Conservation (phyloP, 2,797 vertebrate genomes). For the Pelobates cultripes region DNA sequence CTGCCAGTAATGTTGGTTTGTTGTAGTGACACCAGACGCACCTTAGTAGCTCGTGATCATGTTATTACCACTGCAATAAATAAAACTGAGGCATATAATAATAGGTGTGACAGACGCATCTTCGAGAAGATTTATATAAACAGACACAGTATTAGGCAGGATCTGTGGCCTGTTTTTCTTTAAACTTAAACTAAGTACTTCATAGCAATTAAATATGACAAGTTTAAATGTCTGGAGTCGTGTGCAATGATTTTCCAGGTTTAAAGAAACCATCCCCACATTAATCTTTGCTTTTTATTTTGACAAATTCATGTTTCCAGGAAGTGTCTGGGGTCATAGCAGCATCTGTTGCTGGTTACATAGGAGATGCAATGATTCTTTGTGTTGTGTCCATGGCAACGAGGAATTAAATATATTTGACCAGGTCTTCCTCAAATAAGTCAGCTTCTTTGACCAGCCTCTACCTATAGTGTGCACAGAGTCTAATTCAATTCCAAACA, state of each 20-base stretch:
- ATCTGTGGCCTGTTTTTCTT: constrained; percentile 1
- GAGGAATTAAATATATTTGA: constrained; percentile 68
- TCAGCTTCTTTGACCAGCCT: no score
- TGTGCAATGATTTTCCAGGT: constrained; percentile 58
- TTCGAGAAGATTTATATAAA: background rate
- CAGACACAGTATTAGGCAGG: background rate
- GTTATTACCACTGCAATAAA: background rate
- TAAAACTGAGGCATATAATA: background rate
- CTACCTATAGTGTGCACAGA: no score
- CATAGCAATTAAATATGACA: constrained; percentile 25
- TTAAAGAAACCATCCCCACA: constrained; percentile 70
- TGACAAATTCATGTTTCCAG: constrained; percentile 93
- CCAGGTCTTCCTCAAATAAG: background rate
- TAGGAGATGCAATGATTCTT: constrained; percentile 77
- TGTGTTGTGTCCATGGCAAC: constrained; percentile 80
- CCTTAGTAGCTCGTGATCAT: background rate
- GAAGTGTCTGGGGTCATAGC: constrained; percentile 89
- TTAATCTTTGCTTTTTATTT: constrained; percentile 89
- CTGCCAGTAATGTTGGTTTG: no score
- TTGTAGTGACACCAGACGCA: no score
- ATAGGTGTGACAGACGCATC: background rate
- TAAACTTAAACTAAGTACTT: background rate
- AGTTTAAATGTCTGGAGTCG: constrained; percentile 33
- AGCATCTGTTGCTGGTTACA: constrained; percentile 93
- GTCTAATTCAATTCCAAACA: no score